Evolutionary conservation across 2,797 vertebrate species (phyloP).

Genomic region (Zenarchopterus dispar): DNA sequence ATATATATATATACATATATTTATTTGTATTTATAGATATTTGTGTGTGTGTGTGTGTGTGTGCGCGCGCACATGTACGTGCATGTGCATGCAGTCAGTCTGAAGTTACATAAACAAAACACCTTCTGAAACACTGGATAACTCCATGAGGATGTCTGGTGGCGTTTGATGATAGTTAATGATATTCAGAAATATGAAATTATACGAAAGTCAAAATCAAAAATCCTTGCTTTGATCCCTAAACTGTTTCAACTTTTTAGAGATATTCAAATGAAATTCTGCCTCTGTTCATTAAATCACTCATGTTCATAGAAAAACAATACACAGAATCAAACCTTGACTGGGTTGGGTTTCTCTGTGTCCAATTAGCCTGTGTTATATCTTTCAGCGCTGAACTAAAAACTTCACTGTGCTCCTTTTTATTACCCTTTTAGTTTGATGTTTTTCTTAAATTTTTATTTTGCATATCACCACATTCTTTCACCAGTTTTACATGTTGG

Average conservation of each 20-base stretch:
- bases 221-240: background rate
- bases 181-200: too few species aligned
- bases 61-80: too few species aligned
- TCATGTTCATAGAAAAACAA: background rate
- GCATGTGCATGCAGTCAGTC: too few species aligned
- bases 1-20: too few species aligned
- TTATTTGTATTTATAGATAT: too few species aligned
- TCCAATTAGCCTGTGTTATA: constrained; percentile 3
- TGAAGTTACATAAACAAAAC: too few species aligned
- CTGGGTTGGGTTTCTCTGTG: constrained; percentile 7
- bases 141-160: too few species aligned
- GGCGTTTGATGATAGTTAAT: too few species aligned
- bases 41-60: too few species aligned
- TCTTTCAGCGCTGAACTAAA: constrained; percentile 1
- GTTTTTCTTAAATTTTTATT: constrained; percentile 16
- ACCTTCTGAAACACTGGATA: too few species aligned
- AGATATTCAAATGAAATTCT: background rate
- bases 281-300: constrained; percentile 3
- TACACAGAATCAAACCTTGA: constrained; percentile 8
- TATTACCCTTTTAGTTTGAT: background rate
- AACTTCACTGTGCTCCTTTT: background rate
- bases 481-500: constrained; percentile 8
- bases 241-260: background rate
- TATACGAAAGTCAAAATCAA: too few species aligned
- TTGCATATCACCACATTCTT: constrained; percentile 16